Evolutionary conservation across 2,888 invertebrate species (phyloP).

Genomic region (Drosophila buzzatii): DNA sequence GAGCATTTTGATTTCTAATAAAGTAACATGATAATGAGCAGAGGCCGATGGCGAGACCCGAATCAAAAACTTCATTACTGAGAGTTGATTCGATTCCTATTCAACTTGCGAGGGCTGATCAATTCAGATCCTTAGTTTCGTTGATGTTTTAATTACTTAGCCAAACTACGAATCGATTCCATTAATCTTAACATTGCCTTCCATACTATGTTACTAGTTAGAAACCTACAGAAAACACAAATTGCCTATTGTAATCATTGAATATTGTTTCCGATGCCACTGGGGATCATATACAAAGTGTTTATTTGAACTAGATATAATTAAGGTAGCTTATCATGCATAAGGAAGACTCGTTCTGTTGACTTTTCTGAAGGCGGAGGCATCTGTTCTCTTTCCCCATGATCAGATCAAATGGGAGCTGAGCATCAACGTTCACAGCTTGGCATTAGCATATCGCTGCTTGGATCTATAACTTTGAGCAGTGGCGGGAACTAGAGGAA

Average conservation of each 20-base stretch:
- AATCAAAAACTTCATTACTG: no score
- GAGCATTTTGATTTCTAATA: no score
- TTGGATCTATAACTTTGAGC: conserved; percentile 65
- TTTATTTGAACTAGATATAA: neutral
- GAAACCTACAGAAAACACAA: no score
- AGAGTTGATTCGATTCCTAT: no score
- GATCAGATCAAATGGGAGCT: conserved; percentile 14
- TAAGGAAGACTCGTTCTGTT: neutral
- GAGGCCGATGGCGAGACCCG: no score
- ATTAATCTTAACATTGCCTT: no score
- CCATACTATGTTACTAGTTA: no score
- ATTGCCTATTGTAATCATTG: no score
- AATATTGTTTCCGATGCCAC: no score
- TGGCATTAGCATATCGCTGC: conserved; percentile 68
- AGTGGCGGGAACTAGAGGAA: conserved; percentile 11
- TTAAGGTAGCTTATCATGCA: conserved; percentile 12
- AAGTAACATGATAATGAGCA: no score
- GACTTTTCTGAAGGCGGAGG: neutral
- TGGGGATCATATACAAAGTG: neutral
- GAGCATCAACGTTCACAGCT: conserved; percentile 19
- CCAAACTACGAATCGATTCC: no score
- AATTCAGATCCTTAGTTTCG: neutral
- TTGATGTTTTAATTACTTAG: neutral
- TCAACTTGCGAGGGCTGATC: neutral
- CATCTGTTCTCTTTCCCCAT: conserved; percentile 8